Percentiles rank a stretch among this genome's conserved stretches.
These are phyloP conservation scores for Agrotis clavis DNA, from an alignment of 2,888 invertebrate species.

Conservation along the genomic window DNA sequence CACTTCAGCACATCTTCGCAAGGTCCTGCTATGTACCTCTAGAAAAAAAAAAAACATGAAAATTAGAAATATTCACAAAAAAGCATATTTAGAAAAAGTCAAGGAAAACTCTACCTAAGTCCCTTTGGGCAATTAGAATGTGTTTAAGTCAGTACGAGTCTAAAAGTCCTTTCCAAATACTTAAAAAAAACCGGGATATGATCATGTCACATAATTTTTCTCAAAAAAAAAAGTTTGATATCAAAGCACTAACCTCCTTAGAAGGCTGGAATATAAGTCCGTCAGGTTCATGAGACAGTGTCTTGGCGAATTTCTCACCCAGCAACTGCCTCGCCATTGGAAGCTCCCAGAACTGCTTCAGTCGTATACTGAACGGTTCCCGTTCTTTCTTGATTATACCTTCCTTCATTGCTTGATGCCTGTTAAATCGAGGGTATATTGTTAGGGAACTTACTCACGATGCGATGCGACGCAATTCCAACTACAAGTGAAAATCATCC, in stretches of 20 bases:
- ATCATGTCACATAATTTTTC: no score
- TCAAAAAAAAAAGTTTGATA: no score
- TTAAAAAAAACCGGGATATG: no score
- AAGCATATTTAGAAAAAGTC: not conserved
- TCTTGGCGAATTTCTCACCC: conserved; percentile 96
- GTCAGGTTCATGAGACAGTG: conserved; percentile 98
- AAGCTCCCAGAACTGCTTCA: conserved; percentile 98
- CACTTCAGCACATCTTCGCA: conserved; percentile 98
- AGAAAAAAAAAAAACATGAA: conserved; percentile 73
- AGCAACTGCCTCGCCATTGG: conserved; percentile 93
- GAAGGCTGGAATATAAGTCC: conserved; percentile 99
- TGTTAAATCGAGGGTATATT: conserved; percentile 63
- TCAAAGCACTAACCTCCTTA: conserved; percentile 90
- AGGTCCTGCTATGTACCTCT: conserved; percentile 96
- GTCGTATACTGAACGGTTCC: conserved; percentile 97
- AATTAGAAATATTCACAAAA: not conserved
- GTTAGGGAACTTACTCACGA: no score
- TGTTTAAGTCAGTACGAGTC: no score
- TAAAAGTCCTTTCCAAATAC: no score
- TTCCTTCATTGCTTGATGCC: conserved; percentile 94
- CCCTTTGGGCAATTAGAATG: not conserved
- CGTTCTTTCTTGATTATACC: conserved; percentile 94
- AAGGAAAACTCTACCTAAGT: not conserved
- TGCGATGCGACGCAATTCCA: no score
- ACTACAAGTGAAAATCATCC: no score